phyloP scores from a whole-genome alignment of 1,140 invertebrate species.

The Hylaeus anthracinus region DNA sequence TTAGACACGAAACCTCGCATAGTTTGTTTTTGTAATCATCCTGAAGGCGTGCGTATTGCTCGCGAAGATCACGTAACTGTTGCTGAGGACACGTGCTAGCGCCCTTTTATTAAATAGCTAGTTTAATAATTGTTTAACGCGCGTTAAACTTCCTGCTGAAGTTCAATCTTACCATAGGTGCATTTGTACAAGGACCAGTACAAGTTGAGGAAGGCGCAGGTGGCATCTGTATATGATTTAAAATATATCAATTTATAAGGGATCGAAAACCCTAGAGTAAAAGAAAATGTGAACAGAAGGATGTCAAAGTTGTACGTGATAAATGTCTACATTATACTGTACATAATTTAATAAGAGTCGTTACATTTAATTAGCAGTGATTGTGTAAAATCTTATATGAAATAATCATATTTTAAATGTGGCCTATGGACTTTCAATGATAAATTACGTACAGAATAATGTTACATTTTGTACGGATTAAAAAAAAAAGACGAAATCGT shows the following conservation, averaged over 20 bases:
- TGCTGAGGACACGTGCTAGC: constrained; percentile 69
- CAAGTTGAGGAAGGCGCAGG: constrained; percentile 54
- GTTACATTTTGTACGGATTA: background rate
- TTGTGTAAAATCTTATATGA: constrained; percentile 33
- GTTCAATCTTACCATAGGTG: constrained; percentile 61
- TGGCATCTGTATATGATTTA: constrained; percentile 47
- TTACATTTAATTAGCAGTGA: background rate
- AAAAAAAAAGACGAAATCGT: constrained; percentile 27
- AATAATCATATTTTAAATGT: constrained; percentile 52
- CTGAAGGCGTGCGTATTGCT: constrained; percentile 82
- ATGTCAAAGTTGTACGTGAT: too few relatives aligned
- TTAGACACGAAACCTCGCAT: constrained; percentile 81
- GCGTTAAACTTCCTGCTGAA: constrained; percentile 15
- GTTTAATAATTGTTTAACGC: constrained; percentile 17
- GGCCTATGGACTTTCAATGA: background rate
- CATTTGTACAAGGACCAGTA: constrained; percentile 63
- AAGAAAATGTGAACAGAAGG: background rate
- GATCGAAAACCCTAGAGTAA: background rate
- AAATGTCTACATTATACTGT: constrained; percentile 47
- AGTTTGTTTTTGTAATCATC: constrained; percentile 83
- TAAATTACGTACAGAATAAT: constrained; percentile 56
- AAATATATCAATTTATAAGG: constrained; percentile 12
- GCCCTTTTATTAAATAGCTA: constrained; percentile 48
- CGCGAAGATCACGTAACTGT: constrained; percentile 79
- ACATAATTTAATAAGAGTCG: constrained; percentile 35